These are phyloP conservation scores for Eudemis profundana DNA, from an alignment of 2,888 invertebrate genomes.

Conservation along the genomic window DNA sequence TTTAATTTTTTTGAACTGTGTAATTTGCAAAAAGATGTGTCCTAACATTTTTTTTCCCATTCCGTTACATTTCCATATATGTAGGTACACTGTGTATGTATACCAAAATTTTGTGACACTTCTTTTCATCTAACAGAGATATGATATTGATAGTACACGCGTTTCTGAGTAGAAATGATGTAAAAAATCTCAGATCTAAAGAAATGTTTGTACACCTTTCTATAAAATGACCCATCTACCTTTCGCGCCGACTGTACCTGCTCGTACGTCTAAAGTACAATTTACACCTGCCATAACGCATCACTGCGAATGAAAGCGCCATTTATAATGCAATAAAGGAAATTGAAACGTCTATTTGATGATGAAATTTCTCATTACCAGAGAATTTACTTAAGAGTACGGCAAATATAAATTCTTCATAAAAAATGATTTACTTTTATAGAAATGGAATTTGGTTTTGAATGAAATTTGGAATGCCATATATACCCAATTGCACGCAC, in stretches of 20 bases:
- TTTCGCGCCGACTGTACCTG: background rate
- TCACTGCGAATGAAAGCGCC: background rate
- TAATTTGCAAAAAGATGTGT: too few species aligned
- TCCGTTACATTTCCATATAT: too few species aligned
- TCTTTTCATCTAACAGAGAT: too few species aligned
- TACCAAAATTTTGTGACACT: too few species aligned
- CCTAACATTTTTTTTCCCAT: too few species aligned
- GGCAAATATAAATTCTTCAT: conserved; percentile 8
- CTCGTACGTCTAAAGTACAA: background rate
- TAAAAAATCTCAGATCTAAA: too few species aligned
- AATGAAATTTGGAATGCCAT: background rate
- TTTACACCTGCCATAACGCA: conserved; percentile 1
- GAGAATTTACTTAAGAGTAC: background rate
- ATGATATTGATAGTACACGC: too few species aligned
- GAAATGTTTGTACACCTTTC: too few species aligned
- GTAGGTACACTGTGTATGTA: too few species aligned
- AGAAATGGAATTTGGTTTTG: background rate
- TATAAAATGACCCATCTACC: too few species aligned
- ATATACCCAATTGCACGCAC: background rate
- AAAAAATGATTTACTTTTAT: background rate
- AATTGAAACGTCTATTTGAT: conserved; percentile 27
- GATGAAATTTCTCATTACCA: conserved; percentile 7
- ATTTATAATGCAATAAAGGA: conserved; percentile 20
- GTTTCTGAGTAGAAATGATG: too few species aligned
- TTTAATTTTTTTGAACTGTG: too few species aligned